Base-by-base conservation (phyloP, 2,113 vertebrate genomes). In the Malurus melanocephalus region DNA sequence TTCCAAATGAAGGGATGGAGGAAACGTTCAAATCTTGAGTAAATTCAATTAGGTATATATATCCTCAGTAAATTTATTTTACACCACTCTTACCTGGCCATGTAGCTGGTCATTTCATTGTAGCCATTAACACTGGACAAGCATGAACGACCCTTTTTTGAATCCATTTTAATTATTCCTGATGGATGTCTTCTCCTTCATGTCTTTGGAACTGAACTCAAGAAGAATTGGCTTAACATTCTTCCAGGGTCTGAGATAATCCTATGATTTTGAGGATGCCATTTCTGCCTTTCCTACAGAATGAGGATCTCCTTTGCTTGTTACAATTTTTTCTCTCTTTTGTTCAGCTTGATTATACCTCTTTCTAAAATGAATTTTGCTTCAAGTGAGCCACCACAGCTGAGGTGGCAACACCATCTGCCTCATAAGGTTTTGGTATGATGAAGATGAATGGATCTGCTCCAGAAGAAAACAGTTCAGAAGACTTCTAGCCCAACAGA, bases 261-360 rank as follows among this genome's bases (percentile, higher is more conserved):
- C 10, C 17, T 59, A 2, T 13, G 3, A 32, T 62, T 72, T 5
- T 45, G 16, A 72, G 72, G 26, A 42, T 33, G 4, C 30, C 14
- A 9, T 66, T 80, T 76, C 32, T 65, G 13, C 17, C 9, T 67
- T 90, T 78, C 40, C 56, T 79, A 64, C 3, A 56, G n/a, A 61
- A 23, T 16, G 2, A 5, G 10, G 2, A 0, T 10, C 3, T 64
- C 27, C 13, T 45, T 35, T 81, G 8, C 14, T 59, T 59, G 14
- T 21, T 21, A n/a, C 3, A 32, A 10, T 19, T 74, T 69, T 74
- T 68, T 11, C 17, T 4, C 7, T 73, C 19, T 42, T 30, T 67
- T 79, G 3, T n/a, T 89, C 24, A 73, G 5, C 5, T 88, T 80
- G 8, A 26, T 60, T 66, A 27, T 16, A 19, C 8, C 6, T 77